These are phyloP conservation scores for Oxyura jamaicensis DNA, from an alignment of 2,113 vertebrate genomes.

Conservation along the genomic window DNA sequence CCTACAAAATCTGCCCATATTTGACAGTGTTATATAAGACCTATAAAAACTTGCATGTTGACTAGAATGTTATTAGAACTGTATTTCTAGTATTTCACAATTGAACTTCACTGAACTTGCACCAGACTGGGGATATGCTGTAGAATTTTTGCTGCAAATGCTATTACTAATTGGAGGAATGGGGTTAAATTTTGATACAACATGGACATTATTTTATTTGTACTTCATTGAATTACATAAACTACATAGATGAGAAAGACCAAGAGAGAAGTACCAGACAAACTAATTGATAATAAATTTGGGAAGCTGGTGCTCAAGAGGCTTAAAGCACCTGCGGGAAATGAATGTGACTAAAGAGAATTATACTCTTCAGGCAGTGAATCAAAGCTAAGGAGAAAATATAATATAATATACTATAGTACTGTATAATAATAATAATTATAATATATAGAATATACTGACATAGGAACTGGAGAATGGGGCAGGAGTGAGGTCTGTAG, in stretches of 20 bases:
- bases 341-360: not conserved
- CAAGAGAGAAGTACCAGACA: not conserved
- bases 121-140: not conserved
- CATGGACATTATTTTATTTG: constrained; percentile 6
- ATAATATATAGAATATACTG: not conserved
- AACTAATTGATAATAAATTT: not conserved
- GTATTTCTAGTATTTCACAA: not conserved
- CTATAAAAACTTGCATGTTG: not conserved
- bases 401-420: not conserved
- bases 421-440: not conserved
- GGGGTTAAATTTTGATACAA: not conserved
- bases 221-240: not conserved
- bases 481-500: not conserved
- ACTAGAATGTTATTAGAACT: not conserved
- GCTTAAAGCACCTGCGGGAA: not conserved
- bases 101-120: not conserved
- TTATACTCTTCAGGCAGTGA: not conserved
- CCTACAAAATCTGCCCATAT: not conserved
- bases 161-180: constrained; percentile 4
- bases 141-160: not conserved
- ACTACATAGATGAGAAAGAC: not conserved
- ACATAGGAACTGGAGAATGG: not conserved
- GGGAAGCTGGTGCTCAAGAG: not conserved
- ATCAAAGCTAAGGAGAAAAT: not conserved
- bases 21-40: not conserved